phyloP scores from a whole-genome alignment of 53 echinoderm and acorn worm species.

The Paracentrotus lividus region DNA sequence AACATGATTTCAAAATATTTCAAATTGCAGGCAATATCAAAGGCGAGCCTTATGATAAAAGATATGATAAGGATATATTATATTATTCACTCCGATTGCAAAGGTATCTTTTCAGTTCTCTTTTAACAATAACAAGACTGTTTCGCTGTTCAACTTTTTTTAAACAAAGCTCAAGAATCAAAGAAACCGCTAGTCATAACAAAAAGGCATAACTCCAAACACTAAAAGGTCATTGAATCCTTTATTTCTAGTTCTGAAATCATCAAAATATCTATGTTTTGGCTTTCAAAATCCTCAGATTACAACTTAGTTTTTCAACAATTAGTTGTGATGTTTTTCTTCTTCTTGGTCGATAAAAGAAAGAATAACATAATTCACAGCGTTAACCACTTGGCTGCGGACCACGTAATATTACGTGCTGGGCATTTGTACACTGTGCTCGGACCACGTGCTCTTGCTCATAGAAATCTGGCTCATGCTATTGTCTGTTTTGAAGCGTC shows the following conservation, averaged over 20 bases:
- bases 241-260: not conserved
- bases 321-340: not conserved
- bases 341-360: no score
- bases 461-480: no score
- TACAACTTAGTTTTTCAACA: not conserved
- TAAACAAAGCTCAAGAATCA: not conserved
- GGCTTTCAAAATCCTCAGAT: not conserved
- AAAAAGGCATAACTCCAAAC: conserved; percentile 19
- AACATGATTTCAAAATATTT: not conserved
- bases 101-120: conserved; percentile 7
- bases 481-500: no score
- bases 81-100: conserved; percentile 29
- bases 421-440: no score
- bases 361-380: no score
- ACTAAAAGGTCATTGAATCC: not conserved
- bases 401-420: no score
- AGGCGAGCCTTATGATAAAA: not conserved
- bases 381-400: no score
- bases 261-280: conserved; percentile 1
- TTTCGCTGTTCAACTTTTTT: not conserved
- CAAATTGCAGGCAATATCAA: conserved; percentile 9
- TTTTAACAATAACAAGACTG: not conserved
- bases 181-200: conserved; percentile 33
- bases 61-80: no score
- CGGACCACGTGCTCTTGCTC: no score